Conservation (phyloP, 2,888 invertebrate genomes). For the Plusia festucae region DNA sequence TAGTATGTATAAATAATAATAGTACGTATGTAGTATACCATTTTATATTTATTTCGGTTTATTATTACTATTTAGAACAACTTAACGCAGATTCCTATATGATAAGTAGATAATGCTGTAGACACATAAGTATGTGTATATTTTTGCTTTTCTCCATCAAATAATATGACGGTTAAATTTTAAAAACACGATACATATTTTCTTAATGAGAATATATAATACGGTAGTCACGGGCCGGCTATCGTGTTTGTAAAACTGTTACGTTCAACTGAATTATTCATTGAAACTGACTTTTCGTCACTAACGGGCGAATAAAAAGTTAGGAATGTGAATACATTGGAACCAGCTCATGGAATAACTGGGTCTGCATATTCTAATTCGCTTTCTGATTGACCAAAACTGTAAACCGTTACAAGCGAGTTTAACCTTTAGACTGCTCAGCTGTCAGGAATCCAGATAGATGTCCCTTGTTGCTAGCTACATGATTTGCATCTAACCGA, state of each 20-base stretch:
- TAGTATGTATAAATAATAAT: no score
- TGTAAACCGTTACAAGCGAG: conserved; percentile 34
- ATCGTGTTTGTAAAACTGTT: conserved; percentile 40
- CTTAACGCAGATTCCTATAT: background rate
- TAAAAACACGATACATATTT: conserved; percentile 8
- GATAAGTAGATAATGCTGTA: background rate
- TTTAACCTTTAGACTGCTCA: conserved; percentile 21
- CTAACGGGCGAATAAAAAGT: conserved; percentile 20
- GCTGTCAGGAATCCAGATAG: conserved; percentile 17
- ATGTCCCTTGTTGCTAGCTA: conserved; percentile 17
- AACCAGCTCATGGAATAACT: conserved; percentile 36
- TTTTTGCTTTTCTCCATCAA: background rate
- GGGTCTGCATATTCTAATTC: conserved; percentile 30
- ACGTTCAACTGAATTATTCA: conserved; percentile 37
- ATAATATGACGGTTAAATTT: background rate
- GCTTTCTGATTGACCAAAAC: conserved; percentile 28
- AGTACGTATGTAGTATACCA: no score
- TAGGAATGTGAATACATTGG: conserved; percentile 21
- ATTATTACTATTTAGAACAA: background rate
- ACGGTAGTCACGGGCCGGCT: conserved; percentile 35
- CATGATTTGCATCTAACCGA: conserved; percentile 40
- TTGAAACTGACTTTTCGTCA: conserved; percentile 23
- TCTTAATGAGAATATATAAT: conserved; percentile 25
- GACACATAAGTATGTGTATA: background rate
- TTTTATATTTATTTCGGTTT: background rate